A percentile compares a stretch with the other conserved stretches of the same genome.
These are phyloP conservation scores for Leucophenga varia DNA, from an alignment of 1,140 invertebrate species.

Conservation along the genomic window DNA sequence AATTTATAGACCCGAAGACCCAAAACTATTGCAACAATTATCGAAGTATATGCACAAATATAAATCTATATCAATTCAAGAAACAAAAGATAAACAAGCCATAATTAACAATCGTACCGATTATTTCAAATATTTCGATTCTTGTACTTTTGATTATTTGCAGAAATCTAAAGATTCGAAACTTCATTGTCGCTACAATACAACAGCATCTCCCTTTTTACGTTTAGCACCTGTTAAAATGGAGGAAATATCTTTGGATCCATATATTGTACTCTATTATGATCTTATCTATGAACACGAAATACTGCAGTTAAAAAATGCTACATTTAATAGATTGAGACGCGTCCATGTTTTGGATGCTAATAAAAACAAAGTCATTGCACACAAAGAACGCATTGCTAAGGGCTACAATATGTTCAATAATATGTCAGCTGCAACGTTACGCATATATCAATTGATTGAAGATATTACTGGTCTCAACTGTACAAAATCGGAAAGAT, in stretches of 20 bases:
- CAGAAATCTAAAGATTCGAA: too few species aligned
- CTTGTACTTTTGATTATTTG: too few species aligned
- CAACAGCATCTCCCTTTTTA: conserved; percentile 71
- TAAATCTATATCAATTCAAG: too few species aligned
- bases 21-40: too few species aligned
- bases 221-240: conserved; percentile 84
- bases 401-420: conserved; percentile 75
- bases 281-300: conserved; percentile 85
- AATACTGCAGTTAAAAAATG: conserved; percentile 79
- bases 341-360: conserved; percentile 67
- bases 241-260: conserved; percentile 81
- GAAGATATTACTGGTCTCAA: conserved; percentile 68
- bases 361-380: conserved; percentile 81
- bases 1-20: too few species aligned
- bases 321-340: conserved; percentile 79
- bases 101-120: too few species aligned
- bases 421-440: too few species aligned
- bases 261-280: conserved; percentile 85
- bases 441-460: conserved; percentile 68
- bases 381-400: conserved; percentile 89
- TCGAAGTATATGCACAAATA: too few species aligned
- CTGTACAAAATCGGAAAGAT: conserved; percentile 60
- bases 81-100: too few species aligned
- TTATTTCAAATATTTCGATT: too few species aligned
- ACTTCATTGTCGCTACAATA: conserved; percentile 79